Evolutionary conservation across 2,113 vertebrate genomes (phyloP).

Genomic region (Onychostruthus taczanowskii): DNA sequence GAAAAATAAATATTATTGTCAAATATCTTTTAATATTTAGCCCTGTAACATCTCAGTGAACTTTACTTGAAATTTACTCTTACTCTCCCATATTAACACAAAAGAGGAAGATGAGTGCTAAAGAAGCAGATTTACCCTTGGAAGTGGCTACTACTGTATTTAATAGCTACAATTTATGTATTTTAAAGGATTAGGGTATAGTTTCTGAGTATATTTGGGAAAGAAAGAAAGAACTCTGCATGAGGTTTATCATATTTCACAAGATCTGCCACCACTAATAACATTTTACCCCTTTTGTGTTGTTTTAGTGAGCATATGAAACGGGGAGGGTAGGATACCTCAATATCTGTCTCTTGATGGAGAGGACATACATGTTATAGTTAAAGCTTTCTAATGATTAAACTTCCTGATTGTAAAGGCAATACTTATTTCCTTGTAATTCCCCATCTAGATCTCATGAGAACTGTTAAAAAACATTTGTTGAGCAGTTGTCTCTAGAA

Average conservation of each 20-base stretch:
- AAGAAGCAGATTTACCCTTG: background rate
- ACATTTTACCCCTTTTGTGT: background rate
- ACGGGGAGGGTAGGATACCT: background rate
- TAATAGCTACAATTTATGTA: background rate
- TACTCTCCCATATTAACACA: background rate
- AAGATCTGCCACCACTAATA: background rate
- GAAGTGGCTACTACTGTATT: background rate
- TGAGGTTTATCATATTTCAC: background rate
- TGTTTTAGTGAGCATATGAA: background rate
- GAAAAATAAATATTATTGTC: background rate
- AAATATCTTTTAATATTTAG: background rate
- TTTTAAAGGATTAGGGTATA: background rate
- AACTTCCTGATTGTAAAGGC: background rate
- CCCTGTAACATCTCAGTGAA: background rate
- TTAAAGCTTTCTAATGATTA: background rate
- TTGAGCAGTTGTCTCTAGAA: slow-evolving; percentile 37
- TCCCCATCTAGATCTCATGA: background rate
- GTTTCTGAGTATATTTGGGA: background rate
- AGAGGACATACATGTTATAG: background rate
- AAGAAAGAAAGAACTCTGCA: background rate
- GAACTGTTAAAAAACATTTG: slow-evolving; percentile 42
- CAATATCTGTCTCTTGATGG: background rate
- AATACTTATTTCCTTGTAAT: background rate
- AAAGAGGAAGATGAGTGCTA: background rate
- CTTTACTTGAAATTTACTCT: background rate